These are phyloP conservation scores for Sarcophaga caerulescens DNA, from an alignment of 2,888 invertebrate species.

Conservation along the genomic window DNA sequence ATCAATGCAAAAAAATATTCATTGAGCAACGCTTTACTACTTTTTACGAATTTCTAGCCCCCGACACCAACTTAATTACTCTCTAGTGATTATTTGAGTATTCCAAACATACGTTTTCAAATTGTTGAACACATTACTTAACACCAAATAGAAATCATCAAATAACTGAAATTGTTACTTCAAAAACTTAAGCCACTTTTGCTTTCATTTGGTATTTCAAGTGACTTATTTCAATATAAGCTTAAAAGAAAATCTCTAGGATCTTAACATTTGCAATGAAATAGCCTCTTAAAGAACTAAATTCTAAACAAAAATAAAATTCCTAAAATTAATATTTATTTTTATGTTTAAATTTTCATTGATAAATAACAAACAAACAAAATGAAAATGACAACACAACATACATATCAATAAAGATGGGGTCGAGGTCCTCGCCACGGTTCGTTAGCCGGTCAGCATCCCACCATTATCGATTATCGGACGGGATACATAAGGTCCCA, in stretches of 20 bases:
- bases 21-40: too few relatives aligned
- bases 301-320: slow-evolving; percentile 50
- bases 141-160: too few relatives aligned
- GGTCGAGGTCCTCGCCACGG: slow-evolving; percentile 86
- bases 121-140: too few relatives aligned
- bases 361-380: slow-evolving; percentile 23
- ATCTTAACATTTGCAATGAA: slow-evolving; percentile 57
- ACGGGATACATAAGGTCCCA: slow-evolving; percentile 92
- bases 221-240: slow-evolving; percentile 47
- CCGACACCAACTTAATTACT: too few relatives aligned
- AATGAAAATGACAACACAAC: slow-evolving; percentile 50
- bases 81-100: too few relatives aligned
- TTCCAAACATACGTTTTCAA: too few relatives aligned
- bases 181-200: not conserved
- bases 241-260: slow-evolving; percentile 33
- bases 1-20: too few relatives aligned
- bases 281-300: slow-evolving; percentile 34
- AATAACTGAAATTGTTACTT: too few relatives aligned
- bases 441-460: slow-evolving; percentile 81
- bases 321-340: slow-evolving; percentile 69
- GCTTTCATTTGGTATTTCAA: not conserved
- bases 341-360: slow-evolving; percentile 51
- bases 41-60: too few relatives aligned
- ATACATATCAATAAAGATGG: slow-evolving; percentile 84
- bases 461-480: slow-evolving; percentile 81